Conservation (phyloP, 2,113 vertebrate species). For the Trochalopteron elliotii region DNA sequence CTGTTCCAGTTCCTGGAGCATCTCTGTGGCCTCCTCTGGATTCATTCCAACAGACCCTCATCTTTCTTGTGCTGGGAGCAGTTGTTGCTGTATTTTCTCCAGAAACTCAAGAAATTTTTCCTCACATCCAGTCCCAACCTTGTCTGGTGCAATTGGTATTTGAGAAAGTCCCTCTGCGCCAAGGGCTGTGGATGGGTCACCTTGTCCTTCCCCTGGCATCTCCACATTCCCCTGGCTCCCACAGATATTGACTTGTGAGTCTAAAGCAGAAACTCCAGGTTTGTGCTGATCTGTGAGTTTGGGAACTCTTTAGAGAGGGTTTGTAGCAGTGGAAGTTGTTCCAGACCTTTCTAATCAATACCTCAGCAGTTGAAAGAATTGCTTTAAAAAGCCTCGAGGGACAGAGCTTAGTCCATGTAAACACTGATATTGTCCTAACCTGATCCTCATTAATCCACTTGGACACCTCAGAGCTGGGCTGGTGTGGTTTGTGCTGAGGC, state of each 20-base stretch:
- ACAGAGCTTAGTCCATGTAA: background rate
- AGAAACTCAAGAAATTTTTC: background rate
- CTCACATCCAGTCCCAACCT: background rate
- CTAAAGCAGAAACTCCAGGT: background rate
- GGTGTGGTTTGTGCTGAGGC: background rate
- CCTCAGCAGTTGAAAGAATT: background rate
- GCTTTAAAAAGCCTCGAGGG: background rate
- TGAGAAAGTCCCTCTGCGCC: background rate
- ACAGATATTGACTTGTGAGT: background rate
- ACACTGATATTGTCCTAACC: background rate
- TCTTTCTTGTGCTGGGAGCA: background rate
- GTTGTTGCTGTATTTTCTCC: background rate
- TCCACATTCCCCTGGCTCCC: background rate
- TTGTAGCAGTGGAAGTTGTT: background rate
- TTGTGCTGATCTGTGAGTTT: background rate
- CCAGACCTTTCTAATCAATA: background rate
- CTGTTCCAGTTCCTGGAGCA: background rate
- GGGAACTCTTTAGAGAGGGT: background rate
- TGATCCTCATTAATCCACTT: background rate
- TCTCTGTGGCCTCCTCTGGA: fast-evolving
- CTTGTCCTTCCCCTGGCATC: background rate
- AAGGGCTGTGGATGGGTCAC: background rate
- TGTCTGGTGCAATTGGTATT: no score
- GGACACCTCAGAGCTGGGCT: background rate
- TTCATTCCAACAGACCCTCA: fast-evolving